Evolutionary conservation across 1,140 invertebrate genomes (phyloP).

Genomic region (Aphaenogaster rudis): DNA sequence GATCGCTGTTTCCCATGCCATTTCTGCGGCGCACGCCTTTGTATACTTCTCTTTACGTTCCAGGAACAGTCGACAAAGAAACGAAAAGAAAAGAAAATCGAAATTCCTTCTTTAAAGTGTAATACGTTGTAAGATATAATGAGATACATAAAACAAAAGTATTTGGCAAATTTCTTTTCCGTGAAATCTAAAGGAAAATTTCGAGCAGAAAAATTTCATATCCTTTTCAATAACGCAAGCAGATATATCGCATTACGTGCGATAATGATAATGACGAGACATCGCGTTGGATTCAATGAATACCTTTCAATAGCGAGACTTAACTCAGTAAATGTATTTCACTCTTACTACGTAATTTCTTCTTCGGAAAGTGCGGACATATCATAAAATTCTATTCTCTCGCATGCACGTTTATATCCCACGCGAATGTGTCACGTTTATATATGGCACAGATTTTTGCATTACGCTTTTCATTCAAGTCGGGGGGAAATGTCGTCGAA

Average conservation of each 20-base stretch:
- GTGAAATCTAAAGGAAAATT: background rate
- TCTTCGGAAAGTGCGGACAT: background rate
- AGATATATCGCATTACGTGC: background rate
- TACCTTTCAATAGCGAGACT: conserved; percentile 7
- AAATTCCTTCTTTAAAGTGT: conserved; percentile 15
- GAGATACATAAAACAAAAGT: background rate
- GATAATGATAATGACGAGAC: background rate
- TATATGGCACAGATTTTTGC: conserved; percentile 11
- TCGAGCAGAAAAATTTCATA: background rate
- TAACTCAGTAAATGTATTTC: conserved; percentile 1
- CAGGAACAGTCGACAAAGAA: background rate
- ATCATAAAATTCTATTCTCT: conserved; percentile 20
- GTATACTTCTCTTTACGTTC: background rate
- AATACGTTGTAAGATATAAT: background rate
- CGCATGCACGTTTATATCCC: background rate
- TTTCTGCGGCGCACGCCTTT: background rate
- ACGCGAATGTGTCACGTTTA: conserved; percentile 12
- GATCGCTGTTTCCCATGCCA: conserved; percentile 26
- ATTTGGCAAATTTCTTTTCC: background rate
- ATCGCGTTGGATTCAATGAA: background rate
- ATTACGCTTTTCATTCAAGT: conserved; percentile 22
- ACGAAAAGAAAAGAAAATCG: background rate
- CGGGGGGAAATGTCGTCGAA: background rate
- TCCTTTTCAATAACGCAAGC: background rate
- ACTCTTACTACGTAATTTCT: background rate